A percentile compares a stretch with the other conserved stretches of the same genome.
Conservation (phyloP, 2,888 invertebrate species). For the Chrysolina oricalcia region DNA sequence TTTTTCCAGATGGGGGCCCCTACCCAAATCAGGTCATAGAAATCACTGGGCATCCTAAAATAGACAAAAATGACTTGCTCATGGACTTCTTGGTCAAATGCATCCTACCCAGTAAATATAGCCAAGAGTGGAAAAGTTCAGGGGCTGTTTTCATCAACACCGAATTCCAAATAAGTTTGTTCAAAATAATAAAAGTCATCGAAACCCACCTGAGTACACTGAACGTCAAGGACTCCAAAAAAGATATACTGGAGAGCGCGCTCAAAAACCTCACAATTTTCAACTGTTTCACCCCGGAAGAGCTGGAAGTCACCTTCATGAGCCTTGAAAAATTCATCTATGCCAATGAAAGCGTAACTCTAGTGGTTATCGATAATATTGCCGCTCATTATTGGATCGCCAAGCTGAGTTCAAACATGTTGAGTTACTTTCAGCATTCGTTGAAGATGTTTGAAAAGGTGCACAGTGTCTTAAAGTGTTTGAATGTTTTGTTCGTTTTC, state of each 20-base stretch:
- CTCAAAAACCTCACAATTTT: conserved; percentile 59
- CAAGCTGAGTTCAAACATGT: conserved; percentile 47
- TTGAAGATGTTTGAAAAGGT: conserved; percentile 54
- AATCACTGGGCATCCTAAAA: conserved; percentile 54
- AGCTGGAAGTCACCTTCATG: conserved; percentile 59
- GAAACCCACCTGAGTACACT: conserved; percentile 55
- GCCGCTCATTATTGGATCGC: conserved; percentile 61
- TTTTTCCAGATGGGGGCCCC: conserved; percentile 59
- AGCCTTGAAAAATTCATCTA: conserved; percentile 60
- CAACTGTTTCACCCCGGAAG: conserved; percentile 59
- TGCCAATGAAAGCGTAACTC: conserved; percentile 54
- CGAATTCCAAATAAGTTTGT: conserved; percentile 60
- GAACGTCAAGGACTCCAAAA: conserved; percentile 49
- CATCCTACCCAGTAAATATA: conserved; percentile 57
- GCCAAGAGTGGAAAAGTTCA: conserved; percentile 59
- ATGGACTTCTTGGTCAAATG: conserved; percentile 61
- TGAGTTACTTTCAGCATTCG: conserved; percentile 59
- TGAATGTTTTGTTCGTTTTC: conserved; percentile 60
- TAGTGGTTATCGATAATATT: conserved; percentile 61
- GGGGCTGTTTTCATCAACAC: conserved; percentile 60
- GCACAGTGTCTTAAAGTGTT: conserved; percentile 54
- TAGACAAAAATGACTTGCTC: conserved; percentile 56
- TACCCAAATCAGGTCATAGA: conserved; percentile 59
- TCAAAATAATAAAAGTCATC: conserved; percentile 61
- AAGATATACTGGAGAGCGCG: conserved; percentile 56